Percentiles rank a stretch among this genome's conserved stretches.
phyloP scores from a whole-genome alignment of 2,888 invertebrate genomes.

The Myathropa florea region DNA sequence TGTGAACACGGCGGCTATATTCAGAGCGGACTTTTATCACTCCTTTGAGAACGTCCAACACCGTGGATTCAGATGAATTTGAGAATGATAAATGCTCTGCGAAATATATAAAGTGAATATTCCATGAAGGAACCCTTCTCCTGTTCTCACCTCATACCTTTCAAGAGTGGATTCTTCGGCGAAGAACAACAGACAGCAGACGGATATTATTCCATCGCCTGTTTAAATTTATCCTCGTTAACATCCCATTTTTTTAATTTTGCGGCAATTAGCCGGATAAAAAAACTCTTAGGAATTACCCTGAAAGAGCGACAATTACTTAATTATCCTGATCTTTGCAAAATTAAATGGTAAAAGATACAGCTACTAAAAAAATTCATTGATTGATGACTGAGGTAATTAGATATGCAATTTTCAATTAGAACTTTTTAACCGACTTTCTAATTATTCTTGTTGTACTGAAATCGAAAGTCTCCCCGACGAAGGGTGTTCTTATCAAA shows the following conservation, averaged over 20 bases:
- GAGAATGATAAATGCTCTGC: constrained; percentile 54
- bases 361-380: constrained; percentile 3
- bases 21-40: not conserved
- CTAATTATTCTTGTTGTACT: not conserved
- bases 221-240: not conserved
- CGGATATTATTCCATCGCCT: not conserved
- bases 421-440: not conserved
- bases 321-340: constrained; percentile 24
- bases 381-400: constrained; percentile 25
- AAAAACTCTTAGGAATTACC: not conserved
- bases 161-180: not conserved
- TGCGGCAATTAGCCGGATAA: constrained; percentile 9
- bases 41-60: constrained; percentile 34
- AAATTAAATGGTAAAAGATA: constrained; percentile 10
- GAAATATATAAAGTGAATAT: constrained; percentile 19
- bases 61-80: constrained; percentile 38
- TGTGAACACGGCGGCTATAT: not conserved
- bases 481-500: not conserved
- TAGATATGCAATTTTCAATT: constrained; percentile 25
- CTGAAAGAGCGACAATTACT: constrained; percentile 5
- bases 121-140: not conserved
- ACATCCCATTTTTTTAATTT: constrained; percentile 2
- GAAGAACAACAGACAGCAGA: constrained; percentile 19
- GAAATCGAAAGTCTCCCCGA: not conserved
- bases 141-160: not conserved